phyloP scores from a whole-genome alignment of 1,140 invertebrate genomes.

The Zaprionus capensis region DNA sequence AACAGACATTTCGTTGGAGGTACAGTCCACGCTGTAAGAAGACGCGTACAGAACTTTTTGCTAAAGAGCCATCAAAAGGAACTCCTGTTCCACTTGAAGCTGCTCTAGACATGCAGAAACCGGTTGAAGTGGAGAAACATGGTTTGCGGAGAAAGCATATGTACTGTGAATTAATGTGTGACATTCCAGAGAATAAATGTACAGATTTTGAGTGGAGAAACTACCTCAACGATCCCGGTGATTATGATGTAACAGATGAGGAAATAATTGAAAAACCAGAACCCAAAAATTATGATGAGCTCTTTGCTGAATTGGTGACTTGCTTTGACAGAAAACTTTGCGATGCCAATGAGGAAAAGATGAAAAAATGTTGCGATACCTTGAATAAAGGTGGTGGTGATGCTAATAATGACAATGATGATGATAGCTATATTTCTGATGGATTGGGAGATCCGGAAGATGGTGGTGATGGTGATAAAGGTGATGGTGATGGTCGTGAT shows the following conservation, averaged over 20 bases:
- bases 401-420: background rate
- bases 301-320: slow-evolving; percentile 40
- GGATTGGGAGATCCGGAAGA: background rate
- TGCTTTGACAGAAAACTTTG: slow-evolving; percentile 40
- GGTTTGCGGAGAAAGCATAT: slow-evolving; percentile 6
- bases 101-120: slow-evolving; percentile 25
- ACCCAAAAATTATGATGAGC: slow-evolving; percentile 62
- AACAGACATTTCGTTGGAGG: slow-evolving; percentile 8
- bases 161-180: slow-evolving; percentile 38
- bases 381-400: background rate
- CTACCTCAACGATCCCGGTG: slow-evolving; percentile 27
- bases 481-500: background rate
- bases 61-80: background rate
- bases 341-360: background rate
- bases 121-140: background rate
- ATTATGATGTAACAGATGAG: background rate
- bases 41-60: slow-evolving; percentile 15
- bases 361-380: slow-evolving; percentile 14
- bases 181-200: slow-evolving; percentile 40
- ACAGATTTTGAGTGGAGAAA: slow-evolving; percentile 46
- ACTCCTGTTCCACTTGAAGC: background rate
- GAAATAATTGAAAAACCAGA: slow-evolving; percentile 31
- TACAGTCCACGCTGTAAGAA: slow-evolving; percentile 18
- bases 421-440: no score
- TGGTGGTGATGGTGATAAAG: background rate